These are phyloP conservation scores for Apogon talboti DNA, from an alignment of 2,797 vertebrate species.

Conservation along the genomic window DNA sequence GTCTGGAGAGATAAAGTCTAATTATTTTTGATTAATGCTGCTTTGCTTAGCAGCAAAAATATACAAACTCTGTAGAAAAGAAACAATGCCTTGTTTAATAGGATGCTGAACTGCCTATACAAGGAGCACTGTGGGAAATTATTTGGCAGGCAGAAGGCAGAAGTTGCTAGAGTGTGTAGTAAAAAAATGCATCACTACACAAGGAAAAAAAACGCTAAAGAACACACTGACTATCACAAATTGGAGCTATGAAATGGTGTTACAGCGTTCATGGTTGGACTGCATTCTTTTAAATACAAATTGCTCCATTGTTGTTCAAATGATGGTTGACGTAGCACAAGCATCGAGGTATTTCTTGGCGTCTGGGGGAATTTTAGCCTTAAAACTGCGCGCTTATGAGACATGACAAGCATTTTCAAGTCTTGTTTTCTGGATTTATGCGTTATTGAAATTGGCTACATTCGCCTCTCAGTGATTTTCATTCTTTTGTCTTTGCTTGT, in stretches of 20 bases:
- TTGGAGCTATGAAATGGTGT: slow-evolving; percentile 33
- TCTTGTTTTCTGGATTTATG: slow-evolving; percentile 46
- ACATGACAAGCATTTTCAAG: slow-evolving; percentile 38
- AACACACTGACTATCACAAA: slow-evolving; percentile 43
- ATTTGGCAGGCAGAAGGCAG: slow-evolving; percentile 1
- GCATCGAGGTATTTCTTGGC: slow-evolving; percentile 48
- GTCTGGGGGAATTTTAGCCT: slow-evolving; percentile 45
- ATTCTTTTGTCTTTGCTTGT: slow-evolving; percentile 52
- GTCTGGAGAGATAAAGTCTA: slow-evolving; percentile 45
- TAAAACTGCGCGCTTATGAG: slow-evolving; percentile 40
- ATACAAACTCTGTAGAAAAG: slow-evolving; percentile 24
- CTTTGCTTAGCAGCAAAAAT: slow-evolving; percentile 33
- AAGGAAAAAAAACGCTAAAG: slow-evolving; percentile 10
- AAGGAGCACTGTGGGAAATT: slow-evolving; percentile 8
- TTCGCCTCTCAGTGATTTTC: slow-evolving; percentile 38
- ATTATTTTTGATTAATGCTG: slow-evolving; percentile 63
- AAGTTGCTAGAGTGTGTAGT: slow-evolving; percentile 1
- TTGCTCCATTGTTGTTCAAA: slow-evolving; percentile 33
- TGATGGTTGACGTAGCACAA: slow-evolving; percentile 40
- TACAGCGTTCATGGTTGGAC: slow-evolving; percentile 36
- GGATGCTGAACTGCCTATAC: slow-evolving; percentile 25
- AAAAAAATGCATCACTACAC: slow-evolving; percentile 13
- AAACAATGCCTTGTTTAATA: slow-evolving; percentile 31
- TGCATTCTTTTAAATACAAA: slow-evolving; percentile 49
- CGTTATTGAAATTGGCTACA: slow-evolving; percentile 45